Evolutionary conservation across 2,113 vertebrate species (phyloP), one percentile per base, ranked within the genome.

Genomic region (Monopterus albus): DNA sequence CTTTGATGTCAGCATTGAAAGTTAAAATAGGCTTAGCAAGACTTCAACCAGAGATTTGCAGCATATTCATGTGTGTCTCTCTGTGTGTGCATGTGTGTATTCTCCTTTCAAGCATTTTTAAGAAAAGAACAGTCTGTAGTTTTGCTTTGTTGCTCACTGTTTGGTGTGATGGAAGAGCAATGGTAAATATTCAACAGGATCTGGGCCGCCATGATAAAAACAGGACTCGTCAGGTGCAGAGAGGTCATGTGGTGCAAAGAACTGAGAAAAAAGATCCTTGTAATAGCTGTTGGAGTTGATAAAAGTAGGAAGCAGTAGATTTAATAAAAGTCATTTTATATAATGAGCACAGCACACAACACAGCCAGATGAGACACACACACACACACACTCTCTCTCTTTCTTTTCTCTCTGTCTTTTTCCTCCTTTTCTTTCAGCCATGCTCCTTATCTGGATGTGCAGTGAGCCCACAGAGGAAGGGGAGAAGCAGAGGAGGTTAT

Each of bases 401-500:
- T 23, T 57, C 18, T 43, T 36, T 58, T 45, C 40, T 33, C 15
- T 3, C 39, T 8, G 15, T 55, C 18, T 67, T 36, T 56, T 35
- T 43, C 17, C 51, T 20, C 58, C 46, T 46, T 2, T 31, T 68
- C 53, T 64, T 51, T 61, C 47, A 38, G 45, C 29, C 18, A 0
- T 18, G 31, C n/a, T 21, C 39, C 71, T 87, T 86, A 87, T 89
- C 87, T 73, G 53, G 59, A 84, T 83, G 75, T 79, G 49, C 64
- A 35, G 10, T 59, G 75, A 57, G 62, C 45, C 26, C 72, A 52
- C 65, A 76, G 85, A 88, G 83, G 82, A 87, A 84, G 67, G 65
- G 72, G 82, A 75, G 85, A 79, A 57, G 82, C 75, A 62, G 58
- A 84, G 83, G 70, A 88, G 85, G 86, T 90, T 87, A 87, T 88